Conservation (phyloP, 2,888 invertebrate genomes). For the Galerucella pusilla region DNA sequence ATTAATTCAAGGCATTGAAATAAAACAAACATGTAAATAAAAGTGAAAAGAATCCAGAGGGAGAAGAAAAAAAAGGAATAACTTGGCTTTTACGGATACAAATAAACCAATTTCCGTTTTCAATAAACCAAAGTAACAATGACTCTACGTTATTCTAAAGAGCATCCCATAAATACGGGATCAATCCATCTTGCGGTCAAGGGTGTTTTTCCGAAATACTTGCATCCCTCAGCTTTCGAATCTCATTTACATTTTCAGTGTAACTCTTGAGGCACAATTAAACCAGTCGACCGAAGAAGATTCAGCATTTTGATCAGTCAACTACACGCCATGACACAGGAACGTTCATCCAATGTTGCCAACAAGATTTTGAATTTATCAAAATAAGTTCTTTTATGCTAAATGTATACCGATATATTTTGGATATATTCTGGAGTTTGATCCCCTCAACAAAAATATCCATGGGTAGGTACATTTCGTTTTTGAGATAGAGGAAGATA, state of each 20-base stretch:
- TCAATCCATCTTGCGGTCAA: constrained; percentile 60
- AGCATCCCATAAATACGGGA: constrained; percentile 55
- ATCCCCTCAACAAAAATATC: no score
- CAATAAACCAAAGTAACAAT: constrained; percentile 57
- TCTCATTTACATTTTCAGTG: constrained; percentile 57
- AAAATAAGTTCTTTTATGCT: neutral
- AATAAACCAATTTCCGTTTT: constrained; percentile 51
- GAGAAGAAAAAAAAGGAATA: constrained; percentile 16
- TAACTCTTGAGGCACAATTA: constrained; percentile 56
- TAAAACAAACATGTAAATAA: constrained; percentile 35
- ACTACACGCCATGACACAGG: constrained; percentile 47
- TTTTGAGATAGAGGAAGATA: no score
- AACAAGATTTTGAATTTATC: neutral
- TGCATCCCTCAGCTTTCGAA: constrained; percentile 48
- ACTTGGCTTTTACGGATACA: constrained; percentile 44
- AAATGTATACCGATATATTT: no score
- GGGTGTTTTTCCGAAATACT: constrained; percentile 48
- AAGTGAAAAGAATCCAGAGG: constrained; percentile 23
- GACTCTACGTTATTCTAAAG: constrained; percentile 59
- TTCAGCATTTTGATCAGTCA: constrained; percentile 52
- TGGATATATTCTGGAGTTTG: no score
- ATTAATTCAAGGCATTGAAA: constrained; percentile 31
- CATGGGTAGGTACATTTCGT: no score
- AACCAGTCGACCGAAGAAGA: constrained; percentile 56
- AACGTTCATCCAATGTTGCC: constrained; percentile 21